Evolutionary conservation across 2,113 vertebrate species (phyloP), one percentile per base, ranked within the genome.

Genomic region (Dolichallabes microphthalmus): DNA sequence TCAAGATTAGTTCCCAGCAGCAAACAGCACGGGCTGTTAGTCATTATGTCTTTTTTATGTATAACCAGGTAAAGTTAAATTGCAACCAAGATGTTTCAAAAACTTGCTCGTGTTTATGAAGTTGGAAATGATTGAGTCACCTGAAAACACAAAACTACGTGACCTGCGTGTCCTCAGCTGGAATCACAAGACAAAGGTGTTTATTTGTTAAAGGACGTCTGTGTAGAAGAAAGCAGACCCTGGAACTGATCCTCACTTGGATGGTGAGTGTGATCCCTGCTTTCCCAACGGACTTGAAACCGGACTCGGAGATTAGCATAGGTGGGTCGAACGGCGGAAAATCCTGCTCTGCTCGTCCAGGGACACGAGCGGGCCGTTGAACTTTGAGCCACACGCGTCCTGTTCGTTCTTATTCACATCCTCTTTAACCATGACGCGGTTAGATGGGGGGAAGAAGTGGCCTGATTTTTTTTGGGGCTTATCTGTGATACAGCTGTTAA

Each of bases 181-280:
- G 64, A 63, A 63, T 64, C 15, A 52, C 61, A 12, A 81, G 60
- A 81, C 79, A 64, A 81, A 64, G 25, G 15, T 66, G 13, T 81
- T 81, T 81, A 66, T 81, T 81, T 84, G 58, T 45, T 77, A 17
- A 66, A 80, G 69, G 82, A 35, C 45, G 11, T 74, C 30, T 32
- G 53, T 63, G 45, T 69, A 52, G 4, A n/a, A 80, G 30, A 52
- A 64, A 30, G 10, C 4, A 68, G 39, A 57, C 12, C 17, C 9
- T 69, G 12, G 30, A 39, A 20, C 25, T 15, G 53, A 60, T 39
- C 55, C 55, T 60, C 10, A 60, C 13, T 32, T 2, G 20, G 53
- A 39, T 10, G 11, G 35, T 5, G 9, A 58, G 27, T 0, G 19
- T 83, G 32, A 57, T 30, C 25, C n/a, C 76, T 25, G 2, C 17